These are phyloP conservation scores for Ptychobarbus kaznakovi DNA, from an alignment of 2,797 vertebrate species.

Conservation along the genomic window DNA sequence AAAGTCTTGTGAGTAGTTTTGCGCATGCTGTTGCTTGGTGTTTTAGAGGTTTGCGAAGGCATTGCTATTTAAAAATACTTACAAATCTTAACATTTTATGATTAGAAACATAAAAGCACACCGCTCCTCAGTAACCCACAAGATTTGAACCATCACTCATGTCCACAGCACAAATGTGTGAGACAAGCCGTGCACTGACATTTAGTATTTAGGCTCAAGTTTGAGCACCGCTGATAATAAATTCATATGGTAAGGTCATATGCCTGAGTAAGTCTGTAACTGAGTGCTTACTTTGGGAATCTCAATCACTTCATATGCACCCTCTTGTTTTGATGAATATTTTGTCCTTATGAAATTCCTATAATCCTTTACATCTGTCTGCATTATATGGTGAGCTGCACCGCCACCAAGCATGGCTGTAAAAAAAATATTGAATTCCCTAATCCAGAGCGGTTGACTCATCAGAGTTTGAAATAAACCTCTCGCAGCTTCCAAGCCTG, in stretches of 20 bases:
- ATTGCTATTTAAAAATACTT: background rate
- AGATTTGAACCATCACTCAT: background rate
- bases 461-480: constrained; percentile 75
- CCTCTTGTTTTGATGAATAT: constrained; percentile 17
- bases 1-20: background rate
- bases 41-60: background rate
- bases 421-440: constrained; percentile 63
- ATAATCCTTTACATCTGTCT: constrained; percentile 73
- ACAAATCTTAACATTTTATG: background rate
- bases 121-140: background rate
- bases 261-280: constrained; percentile 39
- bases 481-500: constrained; percentile 60
- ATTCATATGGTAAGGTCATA: background rate
- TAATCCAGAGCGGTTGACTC: constrained; percentile 77
- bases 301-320: constrained; percentile 1
- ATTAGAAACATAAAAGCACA: background rate
- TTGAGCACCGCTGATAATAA: background rate
- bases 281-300: constrained; percentile 36
- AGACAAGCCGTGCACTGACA: background rate
- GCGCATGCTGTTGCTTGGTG: background rate
- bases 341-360: constrained; percentile 58
- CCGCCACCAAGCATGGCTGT: constrained; percentile 67
- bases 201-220: background rate
- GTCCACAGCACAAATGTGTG: background rate
- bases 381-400: constrained; percentile 68